These are phyloP conservation scores for Nysson spinosus DNA, from an alignment of 2,888 invertebrate species.

Conservation along the genomic window DNA sequence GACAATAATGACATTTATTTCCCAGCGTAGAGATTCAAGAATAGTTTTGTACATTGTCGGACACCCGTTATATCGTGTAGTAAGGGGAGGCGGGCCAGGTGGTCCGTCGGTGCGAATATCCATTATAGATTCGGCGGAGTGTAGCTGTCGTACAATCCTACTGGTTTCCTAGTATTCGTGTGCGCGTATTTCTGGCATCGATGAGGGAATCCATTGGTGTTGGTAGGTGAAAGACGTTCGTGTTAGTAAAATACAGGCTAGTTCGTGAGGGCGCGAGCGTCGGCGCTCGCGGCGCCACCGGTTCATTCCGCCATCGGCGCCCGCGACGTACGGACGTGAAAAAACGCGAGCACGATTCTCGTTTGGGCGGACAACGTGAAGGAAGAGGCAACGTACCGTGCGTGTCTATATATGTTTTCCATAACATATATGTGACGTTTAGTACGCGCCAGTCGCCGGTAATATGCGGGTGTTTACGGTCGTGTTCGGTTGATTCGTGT, in stretches of 20 bases:
- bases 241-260: constrained; percentile 21
- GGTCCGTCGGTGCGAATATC: constrained; percentile 72
- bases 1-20: too few species aligned
- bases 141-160: constrained; percentile 60
- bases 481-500: constrained; percentile 9
- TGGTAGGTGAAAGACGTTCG: not conserved
- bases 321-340: constrained; percentile 68
- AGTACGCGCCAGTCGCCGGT: not conserved
- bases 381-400: constrained; percentile 9
- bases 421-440: constrained; percentile 8
- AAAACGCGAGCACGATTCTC: constrained; percentile 42
- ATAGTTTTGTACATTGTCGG: constrained; percentile 40
- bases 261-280: constrained; percentile 65
- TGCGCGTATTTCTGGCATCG: constrained; percentile 49
- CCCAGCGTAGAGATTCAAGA: not conserved
- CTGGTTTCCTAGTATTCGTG: constrained; percentile 41
- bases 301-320: constrained; percentile 71
- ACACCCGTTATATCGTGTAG: constrained; percentile 63
- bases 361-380: constrained; percentile 51
- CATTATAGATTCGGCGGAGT: constrained; percentile 69
- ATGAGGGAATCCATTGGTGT: constrained; percentile 3
- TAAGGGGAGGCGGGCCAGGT: constrained; percentile 64
- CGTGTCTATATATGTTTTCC: not conserved
- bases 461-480: not conserved
- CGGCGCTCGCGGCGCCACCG: constrained; percentile 69